phyloP scores from a whole-genome alignment of 2,113 vertebrate species.

The Channa argus region DNA sequence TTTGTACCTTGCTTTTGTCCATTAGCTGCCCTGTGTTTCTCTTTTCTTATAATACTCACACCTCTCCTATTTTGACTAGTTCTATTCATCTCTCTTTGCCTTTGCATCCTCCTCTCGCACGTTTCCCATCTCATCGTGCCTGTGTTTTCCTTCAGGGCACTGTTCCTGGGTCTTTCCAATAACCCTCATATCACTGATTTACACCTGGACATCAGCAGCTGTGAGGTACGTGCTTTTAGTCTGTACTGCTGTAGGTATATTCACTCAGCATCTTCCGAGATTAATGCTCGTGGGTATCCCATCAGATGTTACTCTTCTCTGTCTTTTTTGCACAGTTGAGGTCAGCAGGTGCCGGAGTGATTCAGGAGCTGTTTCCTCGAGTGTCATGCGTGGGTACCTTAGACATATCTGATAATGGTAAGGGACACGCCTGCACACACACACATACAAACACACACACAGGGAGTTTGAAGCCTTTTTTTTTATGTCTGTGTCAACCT shows the following conservation, averaged over 20 bases:
- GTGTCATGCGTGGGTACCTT: constrained; percentile 88
- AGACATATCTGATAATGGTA: constrained; percentile 92
- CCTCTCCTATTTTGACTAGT: too few relatives aligned
- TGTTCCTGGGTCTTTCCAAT: constrained; percentile 89
- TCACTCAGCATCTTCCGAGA: constrained; percentile 36
- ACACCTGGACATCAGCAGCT: constrained; percentile 91
- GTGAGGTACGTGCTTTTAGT: constrained; percentile 83
- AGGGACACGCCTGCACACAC: constrained; percentile 48
- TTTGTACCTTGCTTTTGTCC: too few relatives aligned
- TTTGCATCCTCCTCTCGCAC: constrained; percentile 13
- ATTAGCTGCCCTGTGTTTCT: too few relatives aligned
- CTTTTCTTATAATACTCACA: too few relatives aligned
- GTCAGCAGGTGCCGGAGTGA: constrained; percentile 88
- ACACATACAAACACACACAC: too few relatives aligned
- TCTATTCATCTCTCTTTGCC: not conserved
- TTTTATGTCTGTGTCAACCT: too few relatives aligned
- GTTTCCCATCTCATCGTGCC: constrained; percentile 9
- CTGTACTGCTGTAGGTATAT: constrained; percentile 6
- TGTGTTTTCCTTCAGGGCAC: constrained; percentile 81
- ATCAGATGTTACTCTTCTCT: constrained; percentile 42
- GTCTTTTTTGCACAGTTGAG: constrained; percentile 83
- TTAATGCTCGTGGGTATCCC: constrained; percentile 21
- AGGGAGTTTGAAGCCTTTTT: too few relatives aligned
- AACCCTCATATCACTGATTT: constrained; percentile 90
- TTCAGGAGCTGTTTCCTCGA: constrained; percentile 89